Percentiles rank a stretch among this genome's conserved stretches.
These are phyloP conservation scores for Apostichopus japonicus DNA, from an alignment of 35 echinoderm and acorn worm species.

Conservation along the genomic window DNA sequence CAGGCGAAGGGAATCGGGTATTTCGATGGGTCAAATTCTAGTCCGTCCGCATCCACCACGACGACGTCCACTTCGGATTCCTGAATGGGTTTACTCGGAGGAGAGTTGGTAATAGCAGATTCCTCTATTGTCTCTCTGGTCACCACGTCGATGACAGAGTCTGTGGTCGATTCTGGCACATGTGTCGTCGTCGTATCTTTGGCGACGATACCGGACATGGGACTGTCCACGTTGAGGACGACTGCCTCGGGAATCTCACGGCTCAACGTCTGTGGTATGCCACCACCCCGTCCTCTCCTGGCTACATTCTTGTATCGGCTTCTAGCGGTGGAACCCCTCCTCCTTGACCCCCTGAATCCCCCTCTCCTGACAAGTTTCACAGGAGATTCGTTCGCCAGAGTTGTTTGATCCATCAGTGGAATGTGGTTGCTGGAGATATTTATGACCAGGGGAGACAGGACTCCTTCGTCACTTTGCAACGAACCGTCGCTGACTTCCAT, in stretches of 20 bases:
- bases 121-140: neutral
- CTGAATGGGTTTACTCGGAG: neutral
- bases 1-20: conserved; percentile 26
- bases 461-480: neutral
- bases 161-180: neutral
- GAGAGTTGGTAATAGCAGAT: neutral
- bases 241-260: neutral
- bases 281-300: neutral
- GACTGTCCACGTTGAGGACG: neutral
- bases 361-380: neutral
- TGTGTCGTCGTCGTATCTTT: neutral
- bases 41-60: neutral
- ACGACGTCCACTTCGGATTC: neutral
- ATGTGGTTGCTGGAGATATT: neutral
- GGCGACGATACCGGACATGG: neutral
- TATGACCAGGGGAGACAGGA: neutral
- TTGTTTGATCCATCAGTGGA: neutral
- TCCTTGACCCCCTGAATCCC: conserved; percentile 37
- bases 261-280: neutral
- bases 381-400: neutral
- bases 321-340: neutral
- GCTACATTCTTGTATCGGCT: conserved; percentile 31
- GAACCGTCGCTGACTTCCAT: neutral
- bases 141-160: neutral
- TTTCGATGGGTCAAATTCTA: neutral